Base-by-base conservation (phyloP, 1,140 invertebrate genomes). In the Drosophila subpulchrella region DNA sequence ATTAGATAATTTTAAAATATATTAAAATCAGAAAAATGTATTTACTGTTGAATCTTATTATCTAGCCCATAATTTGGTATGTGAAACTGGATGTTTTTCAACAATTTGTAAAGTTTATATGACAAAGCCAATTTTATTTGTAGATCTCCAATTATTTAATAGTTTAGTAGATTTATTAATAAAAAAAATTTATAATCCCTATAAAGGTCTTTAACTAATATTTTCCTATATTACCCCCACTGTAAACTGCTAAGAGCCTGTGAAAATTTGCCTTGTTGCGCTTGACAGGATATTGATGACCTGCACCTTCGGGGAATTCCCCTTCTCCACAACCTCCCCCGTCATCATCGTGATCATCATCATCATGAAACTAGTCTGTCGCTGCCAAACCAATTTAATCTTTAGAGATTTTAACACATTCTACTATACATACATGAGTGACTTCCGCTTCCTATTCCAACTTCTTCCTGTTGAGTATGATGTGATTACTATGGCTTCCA, bases 321-420 rank as follows among this genome's bases (percentile, higher is more conserved):
- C 15, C 58, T n/a, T 20, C 27, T 38, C 6, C 38, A 10, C 11
- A 20, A 10, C 10, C 12, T n/a, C 17, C 12, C 12, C 12, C 41
- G 3, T 6, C n/a, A 10, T 6, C 34, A 4, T 10, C 15, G n/a
- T n/a, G n/a, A 39, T 63, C 34, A 47, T 27, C 46, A 55, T 32
- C 34, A 58, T 39, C 39, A 56, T 24, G 34, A 38, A 63, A 51
- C 58, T 36, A 73, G 53, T 62, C 63, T 66, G 44, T 44, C 78
- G 46, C 47, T 72, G 66, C 65, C 55, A 75, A 56, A 60, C 15
- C 78, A 79, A 85, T 76, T 86, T 73, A 86, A 86, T 86, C 83
- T 86, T 88, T 53, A 62, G 83, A 86, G 83, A 86, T 88, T 86
- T 86, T 88, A 70, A 77, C 83, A 88, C 83, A 86, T 88, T 88